Percentiles rank a stretch among this genome's conserved stretches.
phyloP scores from a whole-genome alignment of 2,113 vertebrate genomes.

The Carlito syrichta region DNA sequence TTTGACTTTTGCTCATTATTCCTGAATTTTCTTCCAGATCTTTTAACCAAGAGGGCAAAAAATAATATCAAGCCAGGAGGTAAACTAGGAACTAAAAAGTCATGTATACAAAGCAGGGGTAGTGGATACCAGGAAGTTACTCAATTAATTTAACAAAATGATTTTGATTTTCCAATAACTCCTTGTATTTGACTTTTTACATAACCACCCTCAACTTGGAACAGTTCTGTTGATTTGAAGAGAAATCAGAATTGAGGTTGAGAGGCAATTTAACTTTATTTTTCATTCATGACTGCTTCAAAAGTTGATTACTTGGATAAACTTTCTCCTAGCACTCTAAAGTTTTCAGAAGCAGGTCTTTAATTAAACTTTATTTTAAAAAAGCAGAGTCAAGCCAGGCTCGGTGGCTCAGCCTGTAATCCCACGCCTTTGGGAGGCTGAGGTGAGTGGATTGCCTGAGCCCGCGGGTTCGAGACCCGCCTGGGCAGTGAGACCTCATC shows the following conservation, averaged over 20 bases:
- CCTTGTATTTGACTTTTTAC: not conserved
- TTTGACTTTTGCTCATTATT: not conserved
- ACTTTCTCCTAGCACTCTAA: not conserved
- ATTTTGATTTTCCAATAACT: constrained; percentile 10
- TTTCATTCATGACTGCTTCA: not conserved
- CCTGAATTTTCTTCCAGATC: not conserved
- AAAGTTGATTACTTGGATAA: not conserved
- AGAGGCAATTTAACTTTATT: constrained; percentile 1
- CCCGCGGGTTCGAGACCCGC: too few species aligned
- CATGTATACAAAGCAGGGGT: not conserved
- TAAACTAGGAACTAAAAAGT: not conserved
- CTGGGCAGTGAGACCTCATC: too few species aligned
- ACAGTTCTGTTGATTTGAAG: not conserved
- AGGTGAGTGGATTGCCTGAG: too few species aligned
- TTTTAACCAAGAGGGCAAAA: not conserved
- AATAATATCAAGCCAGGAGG: not conserved
- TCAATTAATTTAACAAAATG: constrained; percentile 24
- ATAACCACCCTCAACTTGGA: not conserved
- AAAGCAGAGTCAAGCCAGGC: too few species aligned
- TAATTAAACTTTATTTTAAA: not conserved
- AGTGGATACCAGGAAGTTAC: not conserved
- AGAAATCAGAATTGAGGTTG: not conserved
- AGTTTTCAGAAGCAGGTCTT: not conserved
- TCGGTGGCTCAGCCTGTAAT: too few species aligned
- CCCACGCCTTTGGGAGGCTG: too few species aligned